Percentiles rank a stretch among this genome's conserved stretches.
phyloP scores from a whole-genome alignment of 2,113 vertebrate species.

The Pantherophis guttatus region DNA sequence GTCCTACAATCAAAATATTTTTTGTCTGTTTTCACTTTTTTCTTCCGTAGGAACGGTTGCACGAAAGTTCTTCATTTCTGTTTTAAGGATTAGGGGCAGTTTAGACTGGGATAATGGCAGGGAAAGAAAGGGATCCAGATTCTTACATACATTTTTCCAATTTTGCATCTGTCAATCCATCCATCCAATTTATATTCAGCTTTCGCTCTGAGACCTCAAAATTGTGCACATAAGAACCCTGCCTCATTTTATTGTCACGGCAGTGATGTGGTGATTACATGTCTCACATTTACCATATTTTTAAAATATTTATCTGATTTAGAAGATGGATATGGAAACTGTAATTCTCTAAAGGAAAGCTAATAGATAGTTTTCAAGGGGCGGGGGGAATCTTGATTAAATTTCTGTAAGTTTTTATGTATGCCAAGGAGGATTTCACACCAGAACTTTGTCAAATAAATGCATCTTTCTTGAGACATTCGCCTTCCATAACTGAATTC shows the following conservation, averaged over 20 bases:
- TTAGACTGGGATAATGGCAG: background rate
- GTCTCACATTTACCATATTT: background rate
- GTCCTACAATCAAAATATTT: background rate
- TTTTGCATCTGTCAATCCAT: background rate
- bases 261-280: background rate
- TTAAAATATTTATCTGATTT: background rate
- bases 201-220: background rate
- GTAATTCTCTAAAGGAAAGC: background rate
- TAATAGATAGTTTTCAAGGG: background rate
- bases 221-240: background rate
- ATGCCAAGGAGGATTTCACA: background rate
- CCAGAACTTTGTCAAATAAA: background rate
- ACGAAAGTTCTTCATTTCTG: background rate
- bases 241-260: background rate
- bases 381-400: rapidly evolving
- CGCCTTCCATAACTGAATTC: background rate
- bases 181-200: background rate
- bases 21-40: background rate
- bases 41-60: background rate
- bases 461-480: background rate
- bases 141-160: background rate
- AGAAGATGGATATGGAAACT: background rate
- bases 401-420: background rate
- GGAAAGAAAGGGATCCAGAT: background rate
- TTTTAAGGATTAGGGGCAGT: background rate